Base-by-base conservation (phyloP, 2,888 invertebrate genomes). In the Drosophila dives region DNA sequence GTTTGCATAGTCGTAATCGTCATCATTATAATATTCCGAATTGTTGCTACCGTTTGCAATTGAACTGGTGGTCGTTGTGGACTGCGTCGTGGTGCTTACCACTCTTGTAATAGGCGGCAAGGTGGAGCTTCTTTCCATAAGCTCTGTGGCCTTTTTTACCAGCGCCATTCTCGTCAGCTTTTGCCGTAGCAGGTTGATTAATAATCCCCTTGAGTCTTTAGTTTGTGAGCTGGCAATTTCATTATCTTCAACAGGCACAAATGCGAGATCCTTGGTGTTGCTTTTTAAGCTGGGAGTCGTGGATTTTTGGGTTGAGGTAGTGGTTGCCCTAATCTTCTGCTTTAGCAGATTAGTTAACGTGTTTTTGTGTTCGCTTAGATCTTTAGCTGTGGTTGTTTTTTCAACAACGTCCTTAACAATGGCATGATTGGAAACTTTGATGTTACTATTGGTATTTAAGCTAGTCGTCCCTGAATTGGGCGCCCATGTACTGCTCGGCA, bases 1-100 rank as follows among this genome's bases (percentile, higher is more conserved):
- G 48, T 67, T 66, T 32, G 34, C 38, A 63, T 77, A 77, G 33
- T 77, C 80, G 36, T 79, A 80, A 62, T 80, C 74, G 11, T 65
- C 68, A 36, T 77, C 66, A 26, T 78, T 66, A 32, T 66, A 70
- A 45, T 77, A 63, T 45, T 69, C 72, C 11, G 49, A 55, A n/a
- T 45, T 53, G 33, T 38, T 42, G 60, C 51, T 59, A 34, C 20
- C 51, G 45, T 45, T 61, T 56, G 49, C 29, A 42, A 42, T 68
- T 34, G 60, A 38, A 17, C 29, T 61, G 32, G 32, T 11, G n/a
- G 51, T 54, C 26, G 53, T 50, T 40, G 49, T 63, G 17, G n/a
- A 40, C 10, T 23, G 54, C 23, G 29, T 10, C 40, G 55, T 66
- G 42, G 36, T 72, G 29, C 42, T 51, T 8, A n/a, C 29, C 42